Evolutionary conservation across 2,888 invertebrate species (phyloP).

Genomic region (Eupithecia subumbrata): DNA sequence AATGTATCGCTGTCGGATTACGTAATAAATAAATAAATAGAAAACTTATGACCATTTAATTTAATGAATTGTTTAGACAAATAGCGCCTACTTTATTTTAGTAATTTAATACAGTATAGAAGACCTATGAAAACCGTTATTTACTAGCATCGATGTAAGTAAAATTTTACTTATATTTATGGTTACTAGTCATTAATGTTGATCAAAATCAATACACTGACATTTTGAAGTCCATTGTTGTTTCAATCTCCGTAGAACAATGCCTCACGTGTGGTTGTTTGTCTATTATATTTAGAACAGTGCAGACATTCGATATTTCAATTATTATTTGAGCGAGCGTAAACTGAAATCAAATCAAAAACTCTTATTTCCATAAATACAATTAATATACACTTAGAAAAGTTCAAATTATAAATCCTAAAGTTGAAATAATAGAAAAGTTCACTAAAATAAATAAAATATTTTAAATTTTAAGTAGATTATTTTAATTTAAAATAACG

Average conservation of each 20-base stretch:
- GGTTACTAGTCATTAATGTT: neutral
- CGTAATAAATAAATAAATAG: too few relatives aligned
- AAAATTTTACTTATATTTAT: too few relatives aligned
- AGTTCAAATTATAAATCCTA: too few relatives aligned
- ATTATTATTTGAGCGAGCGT: neutral
- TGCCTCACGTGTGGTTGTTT: conserved; percentile 3
- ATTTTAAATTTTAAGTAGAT: too few relatives aligned
- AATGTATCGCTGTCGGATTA: too few relatives aligned
- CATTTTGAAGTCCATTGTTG: conserved; percentile 1
- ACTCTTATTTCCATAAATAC: too few relatives aligned
- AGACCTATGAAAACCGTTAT: neutral
- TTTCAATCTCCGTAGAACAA: neutral
- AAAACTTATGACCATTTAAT: neutral
- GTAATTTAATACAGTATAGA: neutral
- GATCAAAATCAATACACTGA: neutral
- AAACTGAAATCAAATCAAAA: neutral
- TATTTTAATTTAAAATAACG: too few relatives aligned
- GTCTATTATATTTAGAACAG: neutral
- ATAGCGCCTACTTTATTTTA: neutral
- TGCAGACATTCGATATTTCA: conserved; percentile 1
- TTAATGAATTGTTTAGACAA: neutral
- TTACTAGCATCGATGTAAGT: too few relatives aligned
- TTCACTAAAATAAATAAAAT: too few relatives aligned
- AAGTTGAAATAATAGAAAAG: too few relatives aligned
- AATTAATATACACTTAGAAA: too few relatives aligned